Evolutionary conservation across 2,888 invertebrate genomes (phyloP).

Genomic region (Bugula neritina): DNA sequence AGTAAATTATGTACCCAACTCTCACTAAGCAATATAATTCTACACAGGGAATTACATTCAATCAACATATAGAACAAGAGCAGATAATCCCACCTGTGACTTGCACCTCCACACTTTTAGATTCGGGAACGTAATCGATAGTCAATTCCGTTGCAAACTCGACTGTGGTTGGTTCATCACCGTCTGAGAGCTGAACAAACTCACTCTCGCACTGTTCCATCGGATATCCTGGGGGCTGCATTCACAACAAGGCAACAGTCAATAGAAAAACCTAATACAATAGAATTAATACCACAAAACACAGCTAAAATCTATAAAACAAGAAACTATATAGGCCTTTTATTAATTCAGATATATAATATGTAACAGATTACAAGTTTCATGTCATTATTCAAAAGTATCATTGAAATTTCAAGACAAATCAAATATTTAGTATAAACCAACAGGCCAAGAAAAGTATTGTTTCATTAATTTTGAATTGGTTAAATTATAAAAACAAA

Average conservation of each 20-base stretch:
- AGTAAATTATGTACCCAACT: too few relatives aligned
- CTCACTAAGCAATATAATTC: not conserved
- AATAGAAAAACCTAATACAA: not conserved
- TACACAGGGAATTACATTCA: not conserved
- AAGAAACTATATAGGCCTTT: too few relatives aligned
- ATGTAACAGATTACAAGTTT: too few relatives aligned
- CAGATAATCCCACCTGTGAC: slow-evolving; percentile 1
- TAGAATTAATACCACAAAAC: too few relatives aligned
- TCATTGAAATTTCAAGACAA: too few relatives aligned
- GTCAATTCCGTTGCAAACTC: not conserved
- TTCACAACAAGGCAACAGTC: not conserved
- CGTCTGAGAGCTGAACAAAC: not conserved
- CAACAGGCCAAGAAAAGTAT: too few relatives aligned
- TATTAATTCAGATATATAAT: too few relatives aligned
- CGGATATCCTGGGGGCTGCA: slow-evolving; percentile 10
- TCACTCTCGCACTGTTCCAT: slow-evolving; percentile 13
- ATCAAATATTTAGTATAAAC: too few relatives aligned
- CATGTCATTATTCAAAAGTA: too few relatives aligned
- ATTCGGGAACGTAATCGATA: not conserved
- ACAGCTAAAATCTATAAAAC: too few relatives aligned
- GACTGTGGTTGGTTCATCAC: not conserved
- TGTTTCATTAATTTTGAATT: too few relatives aligned
- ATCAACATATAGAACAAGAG: not conserved
- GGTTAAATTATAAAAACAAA: too few relatives aligned
- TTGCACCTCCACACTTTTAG: slow-evolving; percentile 12